A percentile compares a stretch with the other conserved stretches of the same genome.
Evolutionary conservation across 2,797 vertebrate species (phyloP).

Genomic region (Amazona finschi): DNA sequence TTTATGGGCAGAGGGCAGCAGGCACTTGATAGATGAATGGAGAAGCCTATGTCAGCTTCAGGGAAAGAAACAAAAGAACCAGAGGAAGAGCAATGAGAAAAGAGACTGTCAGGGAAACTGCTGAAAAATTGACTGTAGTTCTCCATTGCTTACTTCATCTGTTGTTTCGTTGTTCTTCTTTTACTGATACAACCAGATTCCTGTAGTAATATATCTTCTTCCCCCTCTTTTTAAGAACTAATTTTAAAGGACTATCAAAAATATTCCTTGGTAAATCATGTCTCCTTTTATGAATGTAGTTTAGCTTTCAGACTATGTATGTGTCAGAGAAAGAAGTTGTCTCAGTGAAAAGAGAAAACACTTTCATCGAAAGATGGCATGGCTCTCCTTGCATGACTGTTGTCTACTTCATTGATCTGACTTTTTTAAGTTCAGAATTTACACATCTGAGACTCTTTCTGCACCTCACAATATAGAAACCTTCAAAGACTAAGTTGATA

Average conservation of each 20-base stretch:
- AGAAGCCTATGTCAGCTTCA: conserved; percentile 31
- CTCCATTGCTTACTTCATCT: conserved; percentile 1
- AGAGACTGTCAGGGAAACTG: background rate
- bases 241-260: background rate
- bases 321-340: background rate
- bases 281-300: background rate
- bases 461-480: conserved; percentile 10
- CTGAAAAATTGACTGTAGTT: background rate
- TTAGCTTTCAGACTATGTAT: background rate
- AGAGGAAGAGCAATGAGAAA: background rate
- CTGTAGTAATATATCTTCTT: background rate
- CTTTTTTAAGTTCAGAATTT: conserved; percentile 62
- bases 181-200: background rate
- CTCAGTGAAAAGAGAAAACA: background rate
- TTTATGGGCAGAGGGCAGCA: conserved; percentile 66
- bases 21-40: conserved; percentile 70
- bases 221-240: background rate
- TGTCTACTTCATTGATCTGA: conserved; percentile 52
- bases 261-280: background rate
- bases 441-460: conserved; percentile 51
- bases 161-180: background rate
- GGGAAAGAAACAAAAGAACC: conserved; percentile 63
- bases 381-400: conserved; percentile 56
- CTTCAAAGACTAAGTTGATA: conserved; percentile 48
- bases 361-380: background rate